Evolutionary conservation across 2,113 vertebrate genomes (phyloP).

Genomic region (Prolemur simus): DNA sequence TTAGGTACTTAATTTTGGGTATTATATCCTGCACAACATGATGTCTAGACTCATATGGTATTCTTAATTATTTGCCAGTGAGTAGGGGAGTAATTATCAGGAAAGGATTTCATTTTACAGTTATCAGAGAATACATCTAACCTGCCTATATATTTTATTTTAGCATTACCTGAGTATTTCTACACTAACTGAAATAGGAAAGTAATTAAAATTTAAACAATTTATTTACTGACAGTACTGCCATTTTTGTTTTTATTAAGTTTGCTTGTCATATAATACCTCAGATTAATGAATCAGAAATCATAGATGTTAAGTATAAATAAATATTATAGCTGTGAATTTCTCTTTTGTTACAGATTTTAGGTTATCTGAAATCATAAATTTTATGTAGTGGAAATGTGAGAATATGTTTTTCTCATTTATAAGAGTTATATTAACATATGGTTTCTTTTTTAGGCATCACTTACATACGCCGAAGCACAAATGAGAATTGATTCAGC

Average conservation of each 20-base stretch:
- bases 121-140: background rate
- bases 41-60: background rate
- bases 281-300: constrained; percentile 27
- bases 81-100: background rate
- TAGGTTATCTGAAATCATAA: background rate
- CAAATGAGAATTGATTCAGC: constrained; percentile 97
- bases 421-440: background rate
- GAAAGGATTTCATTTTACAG: background rate
- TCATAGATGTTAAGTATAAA: background rate
- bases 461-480: constrained; percentile 97
- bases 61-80: background rate
- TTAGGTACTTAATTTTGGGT: background rate
- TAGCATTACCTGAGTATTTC: background rate
- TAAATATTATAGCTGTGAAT: background rate
- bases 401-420: background rate
- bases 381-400: background rate
- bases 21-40: background rate
- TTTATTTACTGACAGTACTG: background rate
- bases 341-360: background rate
- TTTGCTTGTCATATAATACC: background rate
- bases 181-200: background rate
- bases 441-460: constrained; percentile 86
- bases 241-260: constrained; percentile 10
- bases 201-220: background rate
- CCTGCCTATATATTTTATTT: background rate